Evolutionary conservation across 2,113 vertebrate species (phyloP).

Genomic region (Oostethus manadensis): DNA sequence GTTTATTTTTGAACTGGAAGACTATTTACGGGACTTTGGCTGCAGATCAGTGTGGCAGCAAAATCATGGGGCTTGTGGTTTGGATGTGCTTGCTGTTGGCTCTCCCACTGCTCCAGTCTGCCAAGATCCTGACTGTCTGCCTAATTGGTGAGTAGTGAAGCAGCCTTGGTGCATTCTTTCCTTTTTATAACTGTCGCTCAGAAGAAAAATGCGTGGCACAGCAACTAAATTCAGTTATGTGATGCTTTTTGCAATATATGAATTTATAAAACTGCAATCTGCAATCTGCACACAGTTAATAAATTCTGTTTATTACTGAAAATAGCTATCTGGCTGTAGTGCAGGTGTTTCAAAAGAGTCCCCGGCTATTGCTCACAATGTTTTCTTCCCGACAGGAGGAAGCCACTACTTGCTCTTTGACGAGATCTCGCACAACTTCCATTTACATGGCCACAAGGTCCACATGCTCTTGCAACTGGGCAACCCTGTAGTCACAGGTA

Average conservation of each 20-base stretch:
- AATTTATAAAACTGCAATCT: too few species aligned
- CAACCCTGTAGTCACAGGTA: constrained; percentile 55
- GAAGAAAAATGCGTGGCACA: background rate
- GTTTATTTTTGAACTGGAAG: constrained; percentile 20
- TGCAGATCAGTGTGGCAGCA: constrained; percentile 12
- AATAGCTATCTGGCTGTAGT: too few species aligned
- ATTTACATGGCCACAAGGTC: constrained; percentile 55
- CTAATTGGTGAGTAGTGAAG: constrained; percentile 58
- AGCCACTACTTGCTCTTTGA: constrained; percentile 70
- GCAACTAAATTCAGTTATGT: background rate
- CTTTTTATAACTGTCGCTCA: background rate
- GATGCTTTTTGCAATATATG: too few species aligned
- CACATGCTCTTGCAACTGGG: constrained; percentile 59
- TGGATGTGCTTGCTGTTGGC: constrained; percentile 50
- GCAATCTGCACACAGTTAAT: too few species aligned
- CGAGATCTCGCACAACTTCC: constrained; percentile 64
- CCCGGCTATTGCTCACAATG: background rate
- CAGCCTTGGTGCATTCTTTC: background rate
- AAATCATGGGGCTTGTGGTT: constrained; percentile 40
- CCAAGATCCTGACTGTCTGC: constrained; percentile 58
- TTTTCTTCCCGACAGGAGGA: constrained; percentile 37
- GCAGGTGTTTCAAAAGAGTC: too few species aligned
- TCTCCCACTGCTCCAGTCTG: constrained; percentile 48
- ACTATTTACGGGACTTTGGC: constrained; percentile 18
- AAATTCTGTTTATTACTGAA: too few species aligned